A percentile compares a stretch with the other conserved stretches of the same genome.
phyloP scores from a whole-genome alignment of 2,888 invertebrate genomes.

The Hypolimnas misippus region DNA sequence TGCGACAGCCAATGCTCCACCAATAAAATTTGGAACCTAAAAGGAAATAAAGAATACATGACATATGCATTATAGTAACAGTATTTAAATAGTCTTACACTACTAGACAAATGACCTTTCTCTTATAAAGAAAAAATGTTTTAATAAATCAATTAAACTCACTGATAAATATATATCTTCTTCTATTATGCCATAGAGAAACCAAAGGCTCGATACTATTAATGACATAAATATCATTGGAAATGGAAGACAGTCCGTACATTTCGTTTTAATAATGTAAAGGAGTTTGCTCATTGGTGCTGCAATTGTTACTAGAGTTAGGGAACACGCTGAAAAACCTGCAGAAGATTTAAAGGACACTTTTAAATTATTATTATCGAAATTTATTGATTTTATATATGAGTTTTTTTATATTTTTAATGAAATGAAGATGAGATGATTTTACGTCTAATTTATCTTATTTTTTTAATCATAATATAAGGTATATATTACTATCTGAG shows the following conservation, averaged over 20 bases:
- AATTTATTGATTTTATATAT: neutral
- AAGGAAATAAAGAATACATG: conserved; percentile 50
- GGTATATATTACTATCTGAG: neutral
- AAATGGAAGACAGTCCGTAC: conserved; percentile 93
- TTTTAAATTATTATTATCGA: too few species aligned
- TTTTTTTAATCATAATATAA: too few species aligned
- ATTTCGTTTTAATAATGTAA: conserved; percentile 91
- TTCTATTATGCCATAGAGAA: conserved; percentile 91
- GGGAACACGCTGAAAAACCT: conserved; percentile 87
- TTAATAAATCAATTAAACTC: conserved; percentile 46
- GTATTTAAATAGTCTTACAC: too few species aligned
- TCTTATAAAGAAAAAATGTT: too few species aligned
- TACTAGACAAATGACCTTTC: too few species aligned
- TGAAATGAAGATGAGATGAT: too few species aligned
- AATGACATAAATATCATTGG: conserved; percentile 93
- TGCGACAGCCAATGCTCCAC: conserved; percentile 87
- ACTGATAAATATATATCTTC: conserved; percentile 92
- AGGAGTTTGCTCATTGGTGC: conserved; percentile 91
- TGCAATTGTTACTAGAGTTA: conserved; percentile 92
- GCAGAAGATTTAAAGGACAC: conserved; percentile 49
- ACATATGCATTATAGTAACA: neutral
- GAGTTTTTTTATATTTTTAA: neutral
- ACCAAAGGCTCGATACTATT: conserved; percentile 92
- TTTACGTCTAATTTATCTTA: too few species aligned
- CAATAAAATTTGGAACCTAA: conserved; percentile 92